Evolutionary conservation across 2,797 vertebrate genomes (phyloP).

Genomic region (Sebastes hubbsi): DNA sequence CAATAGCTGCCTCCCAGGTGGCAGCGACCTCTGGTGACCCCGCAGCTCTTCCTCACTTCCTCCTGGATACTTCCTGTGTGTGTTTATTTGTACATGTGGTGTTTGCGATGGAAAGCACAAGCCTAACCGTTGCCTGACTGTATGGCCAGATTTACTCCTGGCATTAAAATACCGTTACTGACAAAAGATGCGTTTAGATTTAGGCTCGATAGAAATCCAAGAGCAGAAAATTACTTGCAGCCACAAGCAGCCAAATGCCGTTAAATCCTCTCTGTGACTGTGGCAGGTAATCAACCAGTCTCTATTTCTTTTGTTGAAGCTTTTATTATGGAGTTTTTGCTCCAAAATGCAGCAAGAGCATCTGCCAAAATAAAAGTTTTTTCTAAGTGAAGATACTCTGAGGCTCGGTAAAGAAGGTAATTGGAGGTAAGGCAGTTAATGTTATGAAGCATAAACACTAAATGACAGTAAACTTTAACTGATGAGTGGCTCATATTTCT

Average conservation of each 20-base stretch:
- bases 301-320: neutral
- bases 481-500: neutral
- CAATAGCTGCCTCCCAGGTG: slow-evolving; percentile 52
- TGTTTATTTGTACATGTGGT: neutral
- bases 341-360: neutral
- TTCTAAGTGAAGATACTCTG: neutral
- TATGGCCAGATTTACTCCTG: slow-evolving; percentile 1
- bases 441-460: neutral
- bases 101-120: neutral
- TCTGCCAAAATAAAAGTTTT: neutral
- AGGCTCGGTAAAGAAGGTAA: neutral
- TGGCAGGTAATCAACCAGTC: slow-evolving; percentile 2
- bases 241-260: neutral
- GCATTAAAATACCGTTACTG: neutral
- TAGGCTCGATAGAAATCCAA: neutral
- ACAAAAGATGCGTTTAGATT: slow-evolving; percentile 10
- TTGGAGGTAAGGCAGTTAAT: neutral
- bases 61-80: slow-evolving; percentile 34
- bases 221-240: slow-evolving; percentile 5
- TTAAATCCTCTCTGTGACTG: neutral
- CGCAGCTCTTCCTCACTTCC: slow-evolving; percentile 26
- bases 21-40: slow-evolving; percentile 44
- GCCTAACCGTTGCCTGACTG: neutral
- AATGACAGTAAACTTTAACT: neutral
- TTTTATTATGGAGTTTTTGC: neutral